Percentiles rank a stretch among this genome's conserved stretches.
Conservation (phyloP, 2,797 vertebrate species). For the Fratercula arctica region DNA sequence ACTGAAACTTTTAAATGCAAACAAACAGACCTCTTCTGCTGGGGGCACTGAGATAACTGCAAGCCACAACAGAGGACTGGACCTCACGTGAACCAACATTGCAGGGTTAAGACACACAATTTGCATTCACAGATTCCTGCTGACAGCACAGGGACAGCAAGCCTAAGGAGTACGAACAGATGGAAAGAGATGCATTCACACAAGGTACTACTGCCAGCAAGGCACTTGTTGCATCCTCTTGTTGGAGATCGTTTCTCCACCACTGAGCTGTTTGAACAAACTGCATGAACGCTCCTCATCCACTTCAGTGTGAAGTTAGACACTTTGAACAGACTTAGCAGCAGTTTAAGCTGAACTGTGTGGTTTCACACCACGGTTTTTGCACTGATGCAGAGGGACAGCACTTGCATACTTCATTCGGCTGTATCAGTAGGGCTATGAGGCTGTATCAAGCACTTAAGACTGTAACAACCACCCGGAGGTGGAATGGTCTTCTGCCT, state of each 20-base stretch:
- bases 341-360: not conserved
- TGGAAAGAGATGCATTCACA: not conserved
- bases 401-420: not conserved
- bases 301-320: not conserved
- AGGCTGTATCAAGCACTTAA: not conserved
- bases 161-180: not conserved
- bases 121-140: not conserved
- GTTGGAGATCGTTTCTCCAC: not conserved
- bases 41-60: not conserved
- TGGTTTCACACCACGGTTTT: not conserved
- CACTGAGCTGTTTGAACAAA: not conserved
- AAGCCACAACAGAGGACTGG: not conserved
- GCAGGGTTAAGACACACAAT: not conserved
- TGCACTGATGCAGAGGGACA: not conserved
- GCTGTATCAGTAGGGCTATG: not conserved
- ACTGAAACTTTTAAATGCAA: not conserved
- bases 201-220: not conserved
- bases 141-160: not conserved
- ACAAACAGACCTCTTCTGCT: not conserved
- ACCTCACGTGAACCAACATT: not conserved
- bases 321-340: not conserved
- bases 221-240: not conserved
- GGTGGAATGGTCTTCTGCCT: not conserved
- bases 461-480: not conserved
- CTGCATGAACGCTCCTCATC: not conserved